Conservation (phyloP, 2,888 invertebrate species). For the Molorchus minor region DNA sequence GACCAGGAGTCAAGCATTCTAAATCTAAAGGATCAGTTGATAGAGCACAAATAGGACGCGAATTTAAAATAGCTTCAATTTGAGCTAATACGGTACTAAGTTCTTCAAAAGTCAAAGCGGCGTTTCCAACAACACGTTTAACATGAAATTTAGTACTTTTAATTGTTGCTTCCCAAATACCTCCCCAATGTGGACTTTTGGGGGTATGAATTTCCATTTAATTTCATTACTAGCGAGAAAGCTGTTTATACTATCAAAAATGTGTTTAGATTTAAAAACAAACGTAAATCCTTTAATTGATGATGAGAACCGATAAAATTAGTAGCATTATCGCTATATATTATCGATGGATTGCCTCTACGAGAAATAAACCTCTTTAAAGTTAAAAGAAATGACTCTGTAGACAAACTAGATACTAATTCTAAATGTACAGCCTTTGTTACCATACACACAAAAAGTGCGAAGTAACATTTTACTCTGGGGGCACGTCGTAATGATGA, state of each 20-base stretch:
- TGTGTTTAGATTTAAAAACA: no score
- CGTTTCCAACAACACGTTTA: not conserved
- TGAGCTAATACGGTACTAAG: no score
- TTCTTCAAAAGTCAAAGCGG: no score
- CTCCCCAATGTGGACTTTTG: no score
- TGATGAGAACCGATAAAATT: slow-evolving; percentile 36
- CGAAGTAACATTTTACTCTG: slow-evolving; percentile 32
- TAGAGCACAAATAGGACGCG: not conserved
- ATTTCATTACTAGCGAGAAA: not conserved
- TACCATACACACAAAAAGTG: slow-evolving; percentile 44
- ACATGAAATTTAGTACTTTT: no score
- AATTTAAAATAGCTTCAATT: not conserved
- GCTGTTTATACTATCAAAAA: slow-evolving; percentile 12
- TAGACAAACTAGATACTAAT: slow-evolving; percentile 40
- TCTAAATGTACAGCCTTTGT: slow-evolving; percentile 50
- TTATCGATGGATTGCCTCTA: slow-evolving; percentile 21
- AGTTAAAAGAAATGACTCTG: slow-evolving; percentile 43
- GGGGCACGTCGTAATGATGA: slow-evolving; percentile 28
- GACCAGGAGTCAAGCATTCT: no score
- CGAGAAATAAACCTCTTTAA: slow-evolving; percentile 19
- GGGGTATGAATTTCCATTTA: not conserved
- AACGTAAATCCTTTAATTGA: no score
- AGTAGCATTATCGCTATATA: no score
- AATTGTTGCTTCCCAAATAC: not conserved
- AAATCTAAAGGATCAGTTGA: not conserved